Percentiles rank a stretch among this genome's conserved stretches.
Conservation (phyloP, 2,797 vertebrate genomes). For the Lacerta agilis region DNA sequence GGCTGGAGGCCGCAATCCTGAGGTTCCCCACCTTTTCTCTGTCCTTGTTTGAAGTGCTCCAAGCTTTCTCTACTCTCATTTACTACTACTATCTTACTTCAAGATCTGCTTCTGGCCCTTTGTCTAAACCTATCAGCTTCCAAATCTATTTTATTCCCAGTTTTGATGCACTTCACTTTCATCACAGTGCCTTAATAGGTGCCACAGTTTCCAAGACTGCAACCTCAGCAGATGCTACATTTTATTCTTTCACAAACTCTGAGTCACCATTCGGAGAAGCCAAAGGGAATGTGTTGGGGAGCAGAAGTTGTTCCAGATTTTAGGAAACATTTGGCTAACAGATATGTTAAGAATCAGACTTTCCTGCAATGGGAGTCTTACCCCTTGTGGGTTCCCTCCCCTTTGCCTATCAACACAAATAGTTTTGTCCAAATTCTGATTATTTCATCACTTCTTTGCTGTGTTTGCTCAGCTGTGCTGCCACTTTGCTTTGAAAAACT, state of each 20-base stretch:
- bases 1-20: too few relatives aligned
- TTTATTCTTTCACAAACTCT: not conserved
- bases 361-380: constrained; percentile 2
- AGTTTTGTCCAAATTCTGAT: not conserved
- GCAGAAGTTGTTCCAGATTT: constrained; percentile 19
- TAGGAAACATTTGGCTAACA: not conserved
- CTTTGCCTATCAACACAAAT: not conserved
- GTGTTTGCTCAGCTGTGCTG: constrained; percentile 2
- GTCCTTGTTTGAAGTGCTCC: not conserved
- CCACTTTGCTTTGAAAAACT: constrained; percentile 11
- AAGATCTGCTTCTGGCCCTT: not conserved
- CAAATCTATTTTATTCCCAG: not conserved
- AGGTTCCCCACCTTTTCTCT: too few relatives aligned
- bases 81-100: not conserved
- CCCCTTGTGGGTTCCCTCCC: not conserved
- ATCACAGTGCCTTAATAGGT: not conserved
- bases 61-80: not conserved
- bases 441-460: constrained; percentile 10
- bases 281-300: not conserved
- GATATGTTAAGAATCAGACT: not conserved
- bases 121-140: not conserved
- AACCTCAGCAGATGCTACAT: not conserved
- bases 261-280: constrained; percentile 16
- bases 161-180: constrained; percentile 6
- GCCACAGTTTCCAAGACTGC: constrained; percentile 16